Conservation (phyloP, 2,797 vertebrate species). For the Champsocephalus esox region DNA sequence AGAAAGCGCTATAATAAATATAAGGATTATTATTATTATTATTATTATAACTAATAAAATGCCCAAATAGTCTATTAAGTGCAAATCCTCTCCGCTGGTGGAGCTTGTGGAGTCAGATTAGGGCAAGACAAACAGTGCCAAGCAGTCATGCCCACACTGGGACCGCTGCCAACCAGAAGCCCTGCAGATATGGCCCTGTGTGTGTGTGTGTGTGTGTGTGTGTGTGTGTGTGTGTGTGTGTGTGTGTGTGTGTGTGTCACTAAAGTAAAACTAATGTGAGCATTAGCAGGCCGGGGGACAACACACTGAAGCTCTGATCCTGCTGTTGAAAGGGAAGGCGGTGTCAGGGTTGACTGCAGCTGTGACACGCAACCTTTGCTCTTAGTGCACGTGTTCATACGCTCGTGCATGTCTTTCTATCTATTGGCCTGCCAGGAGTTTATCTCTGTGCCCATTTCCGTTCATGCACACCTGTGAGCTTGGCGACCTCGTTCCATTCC, state of each 20-base stretch:
- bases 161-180: slow-evolving; percentile 62
- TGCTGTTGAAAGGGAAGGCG: slow-evolving; percentile 66
- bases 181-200: slow-evolving; percentile 43
- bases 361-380: slow-evolving; percentile 56
- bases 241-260: slow-evolving; percentile 31
- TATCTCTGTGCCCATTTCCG: neutral
- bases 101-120: slow-evolving; percentile 74
- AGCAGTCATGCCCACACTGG: slow-evolving; percentile 52
- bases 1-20: too few species aligned
- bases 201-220: slow-evolving; percentile 11
- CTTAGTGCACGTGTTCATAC: slow-evolving; percentile 21
- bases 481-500: neutral
- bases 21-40: too few species aligned
- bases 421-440: neutral
- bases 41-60: slow-evolving; percentile 54
- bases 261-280: slow-evolving; percentile 56
- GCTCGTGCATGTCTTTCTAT: neutral
- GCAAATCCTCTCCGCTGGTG: slow-evolving; percentile 69
- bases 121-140: slow-evolving; percentile 67
- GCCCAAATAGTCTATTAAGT: slow-evolving; percentile 74
- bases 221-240: slow-evolving; percentile 41
- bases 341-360: slow-evolving; percentile 55
- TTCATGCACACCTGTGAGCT: slow-evolving; percentile 5
- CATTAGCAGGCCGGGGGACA: slow-evolving; percentile 65
- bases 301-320: slow-evolving; percentile 66